Base-by-base conservation (phyloP, 2,113 vertebrate species). In the Melanostigma gelatinosum region DNA sequence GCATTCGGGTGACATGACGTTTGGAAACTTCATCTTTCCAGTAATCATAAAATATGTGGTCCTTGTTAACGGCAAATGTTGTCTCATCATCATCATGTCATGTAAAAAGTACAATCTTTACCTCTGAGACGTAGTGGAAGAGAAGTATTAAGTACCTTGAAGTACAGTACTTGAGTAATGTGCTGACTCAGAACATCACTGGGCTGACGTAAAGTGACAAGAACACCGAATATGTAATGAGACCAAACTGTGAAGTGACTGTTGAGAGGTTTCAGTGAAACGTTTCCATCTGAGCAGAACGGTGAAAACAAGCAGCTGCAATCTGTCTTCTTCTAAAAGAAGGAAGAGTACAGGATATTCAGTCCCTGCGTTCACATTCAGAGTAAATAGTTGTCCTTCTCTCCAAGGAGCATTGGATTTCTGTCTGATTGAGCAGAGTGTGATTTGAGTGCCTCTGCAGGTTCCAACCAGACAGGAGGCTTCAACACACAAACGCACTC, bases 321-420 rank as follows among this genome's bases (percentile, higher is more conserved):
- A 46, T 79, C 65, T 11, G 36, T 44, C 29, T 44, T n/a, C 27
- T 66, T 63, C 22, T 15, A 20, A 48, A 58, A 18, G 18, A 48
- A 15, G 13, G 40, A 44, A 12, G 57, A 40, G 18, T 55, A 60
- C 61, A 66, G 29, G 29, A 68, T 34, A 62, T 44, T 75, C 62
- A 27, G 36, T 38, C 3, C 46, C 1, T 60, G 15, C 27, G 61
- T 57, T 65, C 50, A 66, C 64, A 15, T 40, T 65, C 60, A 65
- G 70, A 61, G 62, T 54, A 40, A 75, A 71, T 32, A 7, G 15
- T 38, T 27, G 71, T 72, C 68, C 73, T 74, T 55, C 60, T 46
- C 66, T 72, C 66, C 84, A 73, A 84, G 81, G 84, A 76, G 65
- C 73, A 81, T 63, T 76, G 71, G 61, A 83, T 73, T 72, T 29